Conservation (phyloP, 30 jellyfish, hydroid and myxozoan species). For the Catostylus mosaicus region DNA sequence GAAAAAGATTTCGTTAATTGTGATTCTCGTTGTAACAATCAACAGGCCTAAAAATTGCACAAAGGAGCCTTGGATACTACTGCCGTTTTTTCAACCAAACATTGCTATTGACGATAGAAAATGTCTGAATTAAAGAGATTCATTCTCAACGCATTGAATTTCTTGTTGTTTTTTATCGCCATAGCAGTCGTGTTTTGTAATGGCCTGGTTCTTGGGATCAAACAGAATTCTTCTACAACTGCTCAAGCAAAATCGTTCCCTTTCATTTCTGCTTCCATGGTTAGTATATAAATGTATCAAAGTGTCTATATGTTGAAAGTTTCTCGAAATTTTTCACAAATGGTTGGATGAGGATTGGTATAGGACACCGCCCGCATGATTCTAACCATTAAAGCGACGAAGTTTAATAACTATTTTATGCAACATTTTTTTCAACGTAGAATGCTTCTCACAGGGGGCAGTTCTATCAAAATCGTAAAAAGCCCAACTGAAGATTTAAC, state of each 20-base stretch:
- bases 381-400: background rate
- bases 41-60: too few species aligned
- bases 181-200: background rate
- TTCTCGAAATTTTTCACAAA: too few species aligned
- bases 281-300: background rate
- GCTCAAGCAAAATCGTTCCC: background rate
- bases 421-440: too few species aligned
- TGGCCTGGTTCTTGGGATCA: background rate
- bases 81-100: too few species aligned
- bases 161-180: background rate
- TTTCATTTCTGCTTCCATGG: constrained; percentile 11
- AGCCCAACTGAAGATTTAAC: too few species aligned
- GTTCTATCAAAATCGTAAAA: too few species aligned
- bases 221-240: background rate
- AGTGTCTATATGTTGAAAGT: too few species aligned
- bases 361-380: background rate
- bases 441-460: too few species aligned
- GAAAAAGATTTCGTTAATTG: too few species aligned
- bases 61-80: too few species aligned
- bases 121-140: background rate
- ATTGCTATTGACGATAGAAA: background rate
- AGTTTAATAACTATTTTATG: too few species aligned
- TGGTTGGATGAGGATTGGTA: background rate
- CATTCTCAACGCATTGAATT: background rate
- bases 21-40: too few species aligned